Conservation (phyloP, 2,113 vertebrate genomes). For the Mormoops blainvillei region DNA sequence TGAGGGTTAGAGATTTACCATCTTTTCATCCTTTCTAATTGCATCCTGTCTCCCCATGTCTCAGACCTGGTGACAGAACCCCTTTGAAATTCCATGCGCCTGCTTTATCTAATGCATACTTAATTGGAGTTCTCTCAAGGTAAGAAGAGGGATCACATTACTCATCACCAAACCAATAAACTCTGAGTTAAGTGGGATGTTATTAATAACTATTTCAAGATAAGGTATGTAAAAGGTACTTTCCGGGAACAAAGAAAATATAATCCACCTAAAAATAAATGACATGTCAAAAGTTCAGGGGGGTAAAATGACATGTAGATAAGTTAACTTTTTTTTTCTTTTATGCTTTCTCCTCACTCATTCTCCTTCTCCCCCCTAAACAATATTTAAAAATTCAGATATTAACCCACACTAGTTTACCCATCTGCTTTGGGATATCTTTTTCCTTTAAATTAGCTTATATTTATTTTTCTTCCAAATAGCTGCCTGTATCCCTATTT, state of each 20-base stretch:
- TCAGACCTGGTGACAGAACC: background rate
- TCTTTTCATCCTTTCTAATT: background rate
- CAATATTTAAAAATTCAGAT: background rate
- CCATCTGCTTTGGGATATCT: background rate
- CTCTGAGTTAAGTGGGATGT: background rate
- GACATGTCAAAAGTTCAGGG: background rate
- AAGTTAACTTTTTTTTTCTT: background rate
- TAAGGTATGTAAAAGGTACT: background rate
- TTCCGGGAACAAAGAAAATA: background rate
- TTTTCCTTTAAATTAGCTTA: background rate
- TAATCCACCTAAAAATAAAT: background rate
- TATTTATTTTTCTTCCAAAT: background rate
- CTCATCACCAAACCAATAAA: background rate
- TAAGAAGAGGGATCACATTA: too few species aligned
- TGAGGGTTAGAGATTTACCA: background rate
- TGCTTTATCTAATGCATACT: background rate
- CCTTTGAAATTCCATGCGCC: background rate
- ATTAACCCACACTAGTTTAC: background rate
- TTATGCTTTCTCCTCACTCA: background rate
- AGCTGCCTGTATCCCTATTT: background rate
- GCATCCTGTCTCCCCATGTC: background rate
- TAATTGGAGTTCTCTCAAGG: background rate
- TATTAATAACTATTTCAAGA: background rate
- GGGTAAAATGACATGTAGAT: background rate
- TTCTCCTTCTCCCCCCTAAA: background rate